Evolutionary conservation across 2,113 vertebrate genomes (phyloP), one percentile per base, ranked within the genome.

Genomic region (Casuarius casuarius): DNA sequence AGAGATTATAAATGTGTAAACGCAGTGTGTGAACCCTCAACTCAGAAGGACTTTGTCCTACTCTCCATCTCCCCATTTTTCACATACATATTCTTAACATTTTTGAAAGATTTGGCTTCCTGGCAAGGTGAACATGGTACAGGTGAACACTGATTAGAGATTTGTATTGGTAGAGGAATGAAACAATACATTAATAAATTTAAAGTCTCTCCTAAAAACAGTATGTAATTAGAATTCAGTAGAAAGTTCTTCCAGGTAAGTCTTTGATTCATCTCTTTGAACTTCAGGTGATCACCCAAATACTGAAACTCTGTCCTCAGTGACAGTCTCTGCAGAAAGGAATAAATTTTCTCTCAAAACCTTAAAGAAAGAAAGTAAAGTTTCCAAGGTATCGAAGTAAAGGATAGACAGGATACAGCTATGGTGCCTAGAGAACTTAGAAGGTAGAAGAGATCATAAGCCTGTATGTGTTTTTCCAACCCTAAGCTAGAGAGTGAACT

Each of bases 281-380:
- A 29, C 7, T 35, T 54, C 23, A 15, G 21, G 16, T 38, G 77
- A 29, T 80, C 25, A 44, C 20, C 28, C 26, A 38, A 48, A 38
- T 61, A 25, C 13, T 52, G 76, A 1, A 83, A 38, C 5, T 52
- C 48, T 10, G 5, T 20, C 28, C 19, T 70, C 25, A 40, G 4
- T 7, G 33, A 19, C 0, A 33, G 5, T 3, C 21, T 76, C 0
- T 2, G 12, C 23, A 20, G 15, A 22, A 85, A 75, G 4, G 3
- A 42, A n/a, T 16, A n/a, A 3, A 6, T 17, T 83, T 88, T 22
- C 31, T 22, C 16, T 5, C 31, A 62, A 48, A 51, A 31, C 2
- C 29, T 74, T 66, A 22, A 72, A 56, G 8, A 72, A 25, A 12
- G 6, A 3, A 42, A 40, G 2, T 18, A 19, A 48, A 59, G 17